These are phyloP conservation scores for Mirounga angustirostris DNA, from an alignment of 2,113 vertebrate species.

Conservation along the genomic window DNA sequence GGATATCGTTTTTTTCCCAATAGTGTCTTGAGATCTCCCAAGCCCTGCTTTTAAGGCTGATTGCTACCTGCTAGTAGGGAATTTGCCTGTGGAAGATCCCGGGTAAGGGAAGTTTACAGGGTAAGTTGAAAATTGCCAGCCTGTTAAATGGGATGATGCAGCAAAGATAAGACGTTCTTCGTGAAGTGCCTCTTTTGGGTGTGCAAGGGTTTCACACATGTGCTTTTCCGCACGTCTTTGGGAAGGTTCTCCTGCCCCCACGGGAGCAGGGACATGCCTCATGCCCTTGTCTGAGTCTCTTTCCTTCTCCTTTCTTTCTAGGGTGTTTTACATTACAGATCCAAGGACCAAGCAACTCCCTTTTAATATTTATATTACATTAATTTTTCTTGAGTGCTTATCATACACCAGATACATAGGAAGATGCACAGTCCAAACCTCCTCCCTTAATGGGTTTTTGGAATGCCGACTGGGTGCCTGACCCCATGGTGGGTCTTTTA, in stretches of 20 bases:
- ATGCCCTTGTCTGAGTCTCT: neutral
- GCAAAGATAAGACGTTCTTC: neutral
- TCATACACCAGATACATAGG: neutral
- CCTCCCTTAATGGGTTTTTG: neutral
- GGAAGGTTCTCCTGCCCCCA: neutral
- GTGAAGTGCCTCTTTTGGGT: too few relatives aligned
- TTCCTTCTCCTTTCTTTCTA: neutral
- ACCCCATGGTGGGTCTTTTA: neutral
- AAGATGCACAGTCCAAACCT: neutral
- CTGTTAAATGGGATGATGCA: neutral
- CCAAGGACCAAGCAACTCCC: neutral
- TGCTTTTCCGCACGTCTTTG: neutral
- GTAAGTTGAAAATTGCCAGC: neutral
- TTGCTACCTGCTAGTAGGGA: neutral
- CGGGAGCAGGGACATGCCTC: neutral
- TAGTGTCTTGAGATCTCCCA: neutral
- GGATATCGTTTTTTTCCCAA: neutral
- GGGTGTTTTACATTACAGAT: neutral
- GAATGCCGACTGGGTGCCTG: neutral
- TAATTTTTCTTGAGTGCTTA: neutral
- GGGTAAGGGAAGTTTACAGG: neutral
- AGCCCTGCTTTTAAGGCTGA: neutral
- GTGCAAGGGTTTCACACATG: rapidly evolving
- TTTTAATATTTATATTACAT: neutral
- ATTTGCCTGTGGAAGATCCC: neutral